Percentiles rank a stretch among this genome's conserved stretches.
These are phyloP conservation scores for Diabrotica virgifera DNA, from an alignment of 1,140 invertebrate species.

Conservation along the genomic window DNA sequence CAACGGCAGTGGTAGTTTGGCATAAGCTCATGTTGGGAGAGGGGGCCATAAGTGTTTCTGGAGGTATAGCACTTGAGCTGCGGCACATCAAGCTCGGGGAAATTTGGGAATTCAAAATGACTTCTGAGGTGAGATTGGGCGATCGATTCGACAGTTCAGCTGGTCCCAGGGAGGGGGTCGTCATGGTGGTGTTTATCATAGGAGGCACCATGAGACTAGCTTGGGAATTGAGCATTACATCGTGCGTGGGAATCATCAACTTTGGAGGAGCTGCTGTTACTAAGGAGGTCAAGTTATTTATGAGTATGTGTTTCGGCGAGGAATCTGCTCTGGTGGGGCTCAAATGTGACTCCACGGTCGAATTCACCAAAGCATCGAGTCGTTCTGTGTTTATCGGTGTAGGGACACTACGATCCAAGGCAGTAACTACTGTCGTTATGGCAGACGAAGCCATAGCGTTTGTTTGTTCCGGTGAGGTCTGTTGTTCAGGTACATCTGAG, in stretches of 20 bases:
- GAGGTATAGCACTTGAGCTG: constrained; percentile 35
- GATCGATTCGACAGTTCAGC: constrained; percentile 18
- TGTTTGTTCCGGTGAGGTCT: constrained; percentile 43
- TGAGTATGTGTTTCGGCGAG: constrained; percentile 26
- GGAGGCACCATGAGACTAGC: constrained; percentile 44
- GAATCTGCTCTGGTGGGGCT: constrained; percentile 12
- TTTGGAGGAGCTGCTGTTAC: constrained; percentile 43
- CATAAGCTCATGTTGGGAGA: constrained; percentile 29
- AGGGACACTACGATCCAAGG: constrained; percentile 52
- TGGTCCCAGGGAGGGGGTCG: constrained; percentile 23
- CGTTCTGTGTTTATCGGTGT: constrained; percentile 52
- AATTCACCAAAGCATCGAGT: constrained; percentile 63
- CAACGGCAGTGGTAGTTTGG: constrained; percentile 23
- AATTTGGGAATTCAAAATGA: constrained; percentile 61
- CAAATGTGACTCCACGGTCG: constrained; percentile 56
- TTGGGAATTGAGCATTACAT: constrained; percentile 51
- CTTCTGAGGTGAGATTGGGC: constrained; percentile 49
- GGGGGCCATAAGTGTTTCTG: constrained; percentile 44
- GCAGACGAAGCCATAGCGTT: constrained; percentile 50
- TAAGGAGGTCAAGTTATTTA: constrained; percentile 22
- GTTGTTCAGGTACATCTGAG: constrained; percentile 52
- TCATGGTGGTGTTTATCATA: constrained; percentile 35
- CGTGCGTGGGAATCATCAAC: constrained; percentile 53
- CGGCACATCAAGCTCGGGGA: constrained; percentile 57
- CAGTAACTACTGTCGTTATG: constrained; percentile 39